Evolutionary conservation across 92 coral and sea anemone species (phyloP).

Genomic region (Nematostella vectensis): DNA sequence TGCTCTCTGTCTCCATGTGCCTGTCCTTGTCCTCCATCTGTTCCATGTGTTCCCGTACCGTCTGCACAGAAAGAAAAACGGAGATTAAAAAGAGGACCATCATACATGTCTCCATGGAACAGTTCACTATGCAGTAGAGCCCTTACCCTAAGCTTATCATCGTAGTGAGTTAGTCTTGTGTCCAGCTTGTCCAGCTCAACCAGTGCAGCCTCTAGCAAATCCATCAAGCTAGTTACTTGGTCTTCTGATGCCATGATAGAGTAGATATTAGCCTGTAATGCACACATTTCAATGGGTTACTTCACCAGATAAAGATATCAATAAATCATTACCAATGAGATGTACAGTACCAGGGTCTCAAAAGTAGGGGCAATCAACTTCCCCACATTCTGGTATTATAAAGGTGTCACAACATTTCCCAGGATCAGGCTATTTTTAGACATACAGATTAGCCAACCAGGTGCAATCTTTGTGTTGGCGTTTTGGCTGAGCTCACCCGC

Average conservation of each 20-base stretch:
- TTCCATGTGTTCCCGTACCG: slow-evolving; percentile 95
- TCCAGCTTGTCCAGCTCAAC: slow-evolving; percentile 81
- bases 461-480: too few species aligned
- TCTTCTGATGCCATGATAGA: slow-evolving; percentile 97
- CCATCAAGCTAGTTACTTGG: slow-evolving; percentile 88
- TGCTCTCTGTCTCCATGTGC: slow-evolving; percentile 92
- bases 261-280: slow-evolving; percentile 73
- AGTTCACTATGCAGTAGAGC: neutral
- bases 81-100: neutral
- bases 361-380: too few species aligned
- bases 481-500: too few species aligned
- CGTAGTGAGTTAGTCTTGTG: slow-evolving; percentile 74
- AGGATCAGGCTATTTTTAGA: too few species aligned
- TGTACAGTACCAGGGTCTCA: too few species aligned
- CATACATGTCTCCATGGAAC: too few species aligned
- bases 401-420: too few species aligned
- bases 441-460: too few species aligned
- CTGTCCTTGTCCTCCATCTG: slow-evolving; percentile 96
- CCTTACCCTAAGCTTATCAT: slow-evolving; percentile 58
- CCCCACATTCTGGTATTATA: too few species aligned
- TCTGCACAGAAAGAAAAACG: slow-evolving; percentile 24
- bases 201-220: slow-evolving; percentile 69
- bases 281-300: too few species aligned
- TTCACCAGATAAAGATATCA: too few species aligned
- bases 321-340: too few species aligned